Evolutionary conservation across 2,797 vertebrate genomes (phyloP).

Genomic region (Lemur catta): DNA sequence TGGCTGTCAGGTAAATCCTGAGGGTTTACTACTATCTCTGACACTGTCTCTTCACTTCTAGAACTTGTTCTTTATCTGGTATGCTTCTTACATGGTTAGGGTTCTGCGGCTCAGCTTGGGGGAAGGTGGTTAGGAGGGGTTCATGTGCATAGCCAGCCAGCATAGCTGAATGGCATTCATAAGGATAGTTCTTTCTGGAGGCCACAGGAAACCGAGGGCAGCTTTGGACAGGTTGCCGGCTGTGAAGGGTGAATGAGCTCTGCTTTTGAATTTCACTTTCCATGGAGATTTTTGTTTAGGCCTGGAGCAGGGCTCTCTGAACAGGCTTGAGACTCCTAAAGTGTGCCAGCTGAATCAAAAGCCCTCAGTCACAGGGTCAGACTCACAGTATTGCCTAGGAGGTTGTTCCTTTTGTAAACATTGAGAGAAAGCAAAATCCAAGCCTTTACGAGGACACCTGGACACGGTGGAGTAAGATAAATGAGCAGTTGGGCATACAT

Average conservation of each 20-base stretch:
- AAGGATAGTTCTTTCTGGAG: background rate
- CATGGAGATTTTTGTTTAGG: slow-evolving; percentile 26
- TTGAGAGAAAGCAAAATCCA: background rate
- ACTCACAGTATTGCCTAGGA: background rate
- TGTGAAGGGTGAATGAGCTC: background rate
- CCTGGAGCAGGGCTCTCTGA: background rate
- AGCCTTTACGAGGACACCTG: background rate
- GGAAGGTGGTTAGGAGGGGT: background rate
- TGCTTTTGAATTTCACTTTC: slow-evolving; percentile 38
- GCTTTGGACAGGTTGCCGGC: background rate
- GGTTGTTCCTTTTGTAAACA: background rate
- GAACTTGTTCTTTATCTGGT: slow-evolving; percentile 2
- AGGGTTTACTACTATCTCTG: background rate
- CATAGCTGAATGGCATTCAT: background rate
- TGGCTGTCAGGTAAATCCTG: background rate
- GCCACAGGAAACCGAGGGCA: background rate
- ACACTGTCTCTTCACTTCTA: background rate
- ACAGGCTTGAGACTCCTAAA: background rate
- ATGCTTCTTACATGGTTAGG: background rate
- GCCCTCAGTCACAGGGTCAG: background rate
- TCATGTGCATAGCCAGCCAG: background rate
- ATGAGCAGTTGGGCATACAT: background rate
- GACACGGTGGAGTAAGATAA: background rate
- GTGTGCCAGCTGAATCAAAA: background rate
- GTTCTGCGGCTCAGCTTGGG: background rate